phyloP scores from a whole-genome alignment of 1,140 invertebrate genomes.

The Drosophila pallidifrons region DNA sequence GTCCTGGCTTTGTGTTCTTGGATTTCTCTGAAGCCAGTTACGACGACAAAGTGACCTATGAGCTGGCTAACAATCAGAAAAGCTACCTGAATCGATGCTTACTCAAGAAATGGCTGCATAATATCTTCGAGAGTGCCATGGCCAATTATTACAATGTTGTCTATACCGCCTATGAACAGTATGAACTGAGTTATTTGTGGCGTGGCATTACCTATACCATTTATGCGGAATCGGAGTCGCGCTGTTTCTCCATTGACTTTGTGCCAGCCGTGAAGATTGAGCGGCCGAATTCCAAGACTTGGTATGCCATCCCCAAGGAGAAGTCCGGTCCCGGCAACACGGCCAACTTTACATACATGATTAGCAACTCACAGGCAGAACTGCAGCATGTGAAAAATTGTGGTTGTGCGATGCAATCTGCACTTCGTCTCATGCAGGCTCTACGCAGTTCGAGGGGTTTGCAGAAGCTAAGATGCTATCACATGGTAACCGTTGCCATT shows the following conservation, averaged over 20 bases:
- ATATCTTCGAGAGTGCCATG: slow-evolving; percentile 32
- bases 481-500: slow-evolving; percentile 51
- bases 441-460: slow-evolving; percentile 45
- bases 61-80: slow-evolving; percentile 28
- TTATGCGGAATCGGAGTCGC: slow-evolving; percentile 11
- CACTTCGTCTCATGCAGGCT: slow-evolving; percentile 51
- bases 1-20: slow-evolving; percentile 53
- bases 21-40: slow-evolving; percentile 38
- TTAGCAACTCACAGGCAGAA: slow-evolving; percentile 35
- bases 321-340: slow-evolving; percentile 11
- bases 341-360: slow-evolving; percentile 40
- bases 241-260: slow-evolving; percentile 56
- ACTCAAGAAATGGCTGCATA: slow-evolving; percentile 47
- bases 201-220: slow-evolving; percentile 46
- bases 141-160: neutral
- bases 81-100: slow-evolving; percentile 24
- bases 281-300: neutral
- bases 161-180: neutral
- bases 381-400: neutral
- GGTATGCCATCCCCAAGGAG: slow-evolving; percentile 46
- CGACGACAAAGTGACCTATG: neutral
- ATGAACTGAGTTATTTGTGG: slow-evolving; percentile 29
- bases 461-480: slow-evolving; percentile 45
- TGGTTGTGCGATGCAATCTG: slow-evolving; percentile 22
- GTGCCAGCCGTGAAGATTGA: slow-evolving; percentile 57